These are phyloP conservation scores for Koerneria pararmatus DNA, from an alignment of 2,888 invertebrate genomes.

Conservation along the genomic window DNA sequence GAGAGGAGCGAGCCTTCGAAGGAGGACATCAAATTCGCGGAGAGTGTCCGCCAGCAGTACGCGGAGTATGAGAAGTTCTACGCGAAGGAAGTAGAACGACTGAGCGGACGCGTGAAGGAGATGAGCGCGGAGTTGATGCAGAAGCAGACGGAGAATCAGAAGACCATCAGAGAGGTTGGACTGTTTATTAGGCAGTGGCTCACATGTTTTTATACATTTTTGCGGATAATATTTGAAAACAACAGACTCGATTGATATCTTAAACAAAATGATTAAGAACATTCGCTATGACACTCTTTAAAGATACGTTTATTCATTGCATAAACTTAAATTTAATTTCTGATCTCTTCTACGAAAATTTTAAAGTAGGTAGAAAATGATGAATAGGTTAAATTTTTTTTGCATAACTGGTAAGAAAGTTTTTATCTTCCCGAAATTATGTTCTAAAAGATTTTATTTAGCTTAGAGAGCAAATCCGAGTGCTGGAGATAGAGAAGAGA, in stretches of 20 bases:
- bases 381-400: too few relatives aligned
- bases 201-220: too few relatives aligned
- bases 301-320: not conserved
- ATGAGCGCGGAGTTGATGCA: slow-evolving; percentile 36
- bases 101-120: slow-evolving; percentile 51
- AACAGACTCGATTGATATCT: too few relatives aligned
- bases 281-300: too few relatives aligned
- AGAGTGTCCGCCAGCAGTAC: slow-evolving; percentile 52
- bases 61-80: slow-evolving; percentile 56
- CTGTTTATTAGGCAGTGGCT: not conserved
- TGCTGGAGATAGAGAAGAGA: slow-evolving; percentile 57
- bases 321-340: not conserved
- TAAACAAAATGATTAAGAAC: too few relatives aligned
- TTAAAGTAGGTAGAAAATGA: too few relatives aligned
- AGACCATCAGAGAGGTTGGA: slow-evolving; percentile 35
- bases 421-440: not conserved
- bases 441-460: slow-evolving; percentile 27
- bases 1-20: too few relatives aligned
- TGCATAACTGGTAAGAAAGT: too few relatives aligned
- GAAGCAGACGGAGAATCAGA: slow-evolving; percentile 40
- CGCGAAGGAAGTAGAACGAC: slow-evolving; percentile 50
- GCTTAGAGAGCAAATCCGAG: slow-evolving; percentile 51
- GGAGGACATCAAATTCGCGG: slow-evolving; percentile 47
- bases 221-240: too few relatives aligned
- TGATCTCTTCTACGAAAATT: too few relatives aligned